Evolutionary conservation across 2,888 invertebrate genomes (phyloP), one percentile per base, ranked within the genome.

Genomic region (Mesorhabditis spiculigera): DNA sequence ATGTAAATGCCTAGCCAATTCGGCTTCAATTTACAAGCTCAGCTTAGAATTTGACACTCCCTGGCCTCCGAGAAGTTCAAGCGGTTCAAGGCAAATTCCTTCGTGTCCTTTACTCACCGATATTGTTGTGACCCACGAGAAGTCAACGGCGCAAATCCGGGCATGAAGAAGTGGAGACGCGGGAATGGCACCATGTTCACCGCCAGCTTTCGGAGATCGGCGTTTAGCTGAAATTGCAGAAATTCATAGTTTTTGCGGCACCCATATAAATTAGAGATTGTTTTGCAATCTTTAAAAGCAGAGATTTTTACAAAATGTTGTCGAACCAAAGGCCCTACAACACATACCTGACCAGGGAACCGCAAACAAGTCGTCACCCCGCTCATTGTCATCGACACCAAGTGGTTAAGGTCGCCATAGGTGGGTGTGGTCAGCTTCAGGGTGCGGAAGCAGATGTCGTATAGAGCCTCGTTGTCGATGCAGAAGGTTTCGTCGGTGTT

Each of bases 101-200:
- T 16, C 8, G 63, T n/a, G 63, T 28, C 63, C 16, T 63, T 63
- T 28, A 16, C 41, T 61, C 16, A 77, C 76, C 77, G 69, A 65
- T 78, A 92, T 71, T 86, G 86, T 73, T 87, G 87, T 71, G 85
- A 84, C 91, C 44, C 80, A 45, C 81, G 65, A 0, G 92, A 92
- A 28, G 94, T 95, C 45, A 95, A 89, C 0, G 95, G 95, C 0
- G 95, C 95, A 86, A 95, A 95, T 8, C 89, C 89, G 43, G 89
- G 88, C 87, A 89, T 88, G 84, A 89, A 89, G 85, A 89, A 89
- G 77, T 89, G 89, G 41, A 89, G 90, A 86, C 85, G 82, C 72
- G 94, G 94, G 88, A 94, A 94, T 13, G 94, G 94, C n/a, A 94
- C 93, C 93, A 94, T 93, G 87, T 94, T 94, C n/a, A 94, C 87